Base-by-base conservation (phyloP, 2,113 vertebrate species). In the Odontesthes bonariensis region DNA sequence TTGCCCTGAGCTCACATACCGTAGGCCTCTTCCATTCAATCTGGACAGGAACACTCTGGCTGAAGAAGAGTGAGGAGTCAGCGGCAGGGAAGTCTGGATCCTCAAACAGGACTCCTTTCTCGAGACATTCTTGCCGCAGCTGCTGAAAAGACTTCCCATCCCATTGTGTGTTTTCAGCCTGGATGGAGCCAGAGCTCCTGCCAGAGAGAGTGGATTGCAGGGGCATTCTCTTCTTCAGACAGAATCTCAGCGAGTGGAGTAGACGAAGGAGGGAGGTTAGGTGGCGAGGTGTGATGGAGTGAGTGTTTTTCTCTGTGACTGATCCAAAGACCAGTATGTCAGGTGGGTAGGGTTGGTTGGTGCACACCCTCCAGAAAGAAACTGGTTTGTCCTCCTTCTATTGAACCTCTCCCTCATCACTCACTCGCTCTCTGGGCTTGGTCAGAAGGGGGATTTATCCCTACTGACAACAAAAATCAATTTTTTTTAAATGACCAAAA, bases 11-110 rank as follows among this genome's bases (percentile, higher is more conserved):
- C 14, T 5, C 7, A 94, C 96, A 81, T 91, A 98, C 98, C 94
- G 81, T 75, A 0, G 98, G 98, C 56, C 97, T 92, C 86, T 96
- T 98, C 98, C 98, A 99, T 65, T 96, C 57, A 35, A 98, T 95
- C 32, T 94, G 81, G 33, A 97, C 53, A 0, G 93, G 94, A 1
- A 95, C 94, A 2, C 88, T 94, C 86, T 99, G 83, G 3, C 94
- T 97, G 93, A 86, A 98, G 95, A 96, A 98, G 23, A 99, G 95
- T 0, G 97, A 96, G 0, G 92, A 72, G 31, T 88, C 92, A 0
- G 5, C 42, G 33, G 97, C 95, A 0, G 96, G 96, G 67, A 99
- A 98, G 84, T 99, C 96, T 0, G 85, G 62, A 17, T 98, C 97
- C 88, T 98, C 95, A 0, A 98, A 99, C 80, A 99, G 93, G 22